Evolutionary conservation across 2,888 invertebrate genomes (phyloP).

Genomic region (Chrysolina americana): DNA sequence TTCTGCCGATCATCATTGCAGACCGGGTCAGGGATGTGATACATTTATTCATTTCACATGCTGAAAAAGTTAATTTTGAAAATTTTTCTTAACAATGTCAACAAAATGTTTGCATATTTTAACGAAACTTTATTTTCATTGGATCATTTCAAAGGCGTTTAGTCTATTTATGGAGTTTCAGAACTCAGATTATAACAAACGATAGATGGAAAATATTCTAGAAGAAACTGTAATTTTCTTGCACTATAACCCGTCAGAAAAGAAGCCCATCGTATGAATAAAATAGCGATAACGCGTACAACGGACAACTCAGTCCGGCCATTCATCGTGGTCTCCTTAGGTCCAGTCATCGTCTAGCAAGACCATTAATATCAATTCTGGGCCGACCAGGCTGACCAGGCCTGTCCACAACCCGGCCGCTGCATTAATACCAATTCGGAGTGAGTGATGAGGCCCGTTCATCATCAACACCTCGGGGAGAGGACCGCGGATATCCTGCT

Average conservation of each 20-base stretch:
- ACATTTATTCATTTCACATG: no score
- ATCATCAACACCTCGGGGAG: slow-evolving; percentile 68
- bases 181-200: no score
- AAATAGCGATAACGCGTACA: slow-evolving; percentile 67
- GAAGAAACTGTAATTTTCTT: not conserved
- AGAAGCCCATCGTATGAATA: slow-evolving; percentile 61
- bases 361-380: slow-evolving; percentile 70
- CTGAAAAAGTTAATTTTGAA: no score
- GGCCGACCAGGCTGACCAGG: slow-evolving; percentile 64
- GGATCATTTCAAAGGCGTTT: no score
- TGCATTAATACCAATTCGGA: slow-evolving; percentile 70
- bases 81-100: no score
- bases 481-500: slow-evolving; percentile 62
- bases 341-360: slow-evolving; percentile 59
- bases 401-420: slow-evolving; percentile 66
- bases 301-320: slow-evolving; percentile 53
- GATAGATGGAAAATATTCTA: no score
- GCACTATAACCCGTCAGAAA: slow-evolving; percentile 18
- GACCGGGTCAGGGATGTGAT: no score
- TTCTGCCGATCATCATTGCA: no score
- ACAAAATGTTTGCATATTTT: no score
- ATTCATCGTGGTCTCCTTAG: slow-evolving; percentile 65
- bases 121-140: no score
- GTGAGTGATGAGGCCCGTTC: slow-evolving; percentile 69
- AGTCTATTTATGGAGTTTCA: no score